Evolutionary conservation across 35 echinoderm and acorn worm species (phyloP), one percentile per base, ranked within the genome.

Genomic region (Anneissia japonica): DNA sequence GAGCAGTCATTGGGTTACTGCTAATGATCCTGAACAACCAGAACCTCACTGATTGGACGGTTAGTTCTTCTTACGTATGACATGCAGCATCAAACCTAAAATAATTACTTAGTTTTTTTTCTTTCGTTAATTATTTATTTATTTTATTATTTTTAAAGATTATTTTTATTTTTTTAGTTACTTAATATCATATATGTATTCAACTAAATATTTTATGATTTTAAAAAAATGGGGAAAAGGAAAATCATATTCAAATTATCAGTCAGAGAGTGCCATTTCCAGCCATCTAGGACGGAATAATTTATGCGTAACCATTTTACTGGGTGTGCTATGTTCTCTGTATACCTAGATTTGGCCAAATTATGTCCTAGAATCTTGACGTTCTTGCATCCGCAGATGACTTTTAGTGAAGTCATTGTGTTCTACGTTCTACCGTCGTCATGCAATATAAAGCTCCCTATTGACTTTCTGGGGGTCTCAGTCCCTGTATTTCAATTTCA

Each of bases 1-100:
- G 96, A 38, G 79, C 88, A 1, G 76, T 94, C 46, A 84, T 99
- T 43, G 92, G 96, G 0, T 83, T 99, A 38, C 38, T 99, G 34
- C 91, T 92, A 31, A 72, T 93, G 81, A 82, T 90, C 32, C 39
- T 83, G 12, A 91, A 91, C 83, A 94, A 93, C 77, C 72, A 38
- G 26, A 93, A 89, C 17, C 72, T 93, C 10, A 84, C 76, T 82
- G 91, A 97, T 82, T 85, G 93, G 28, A 90, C 91, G 51, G 94
- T 97, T 34, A 87, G 94, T 77, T 32, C 1, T 17, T 32, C 38
- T 19, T 19, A 5, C 36, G 35, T 77, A 28, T 81, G 19, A 30
- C 12, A 32, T 30, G 30, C 19, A 21, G 10, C 33, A 32, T 77
- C 19, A 28, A 32, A 36, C 23, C 29, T 73, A 10, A 11, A 84